phyloP scores from a whole-genome alignment of 2,888 invertebrate species.

The Pteria penguin region DNA sequence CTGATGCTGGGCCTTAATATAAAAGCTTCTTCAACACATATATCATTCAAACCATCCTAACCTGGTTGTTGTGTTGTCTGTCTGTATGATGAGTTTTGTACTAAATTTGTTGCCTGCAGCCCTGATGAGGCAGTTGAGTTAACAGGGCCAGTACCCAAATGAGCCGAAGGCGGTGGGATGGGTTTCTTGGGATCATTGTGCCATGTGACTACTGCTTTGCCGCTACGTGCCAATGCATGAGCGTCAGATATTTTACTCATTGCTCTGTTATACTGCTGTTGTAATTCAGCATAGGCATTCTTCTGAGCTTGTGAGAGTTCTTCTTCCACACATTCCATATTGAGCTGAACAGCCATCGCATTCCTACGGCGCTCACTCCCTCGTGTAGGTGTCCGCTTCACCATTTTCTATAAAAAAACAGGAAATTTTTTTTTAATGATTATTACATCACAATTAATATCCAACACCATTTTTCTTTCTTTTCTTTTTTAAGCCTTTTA shows the following conservation, averaged over 20 bases:
- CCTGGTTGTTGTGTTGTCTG: neutral
- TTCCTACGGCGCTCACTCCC: neutral
- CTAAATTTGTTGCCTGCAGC: neutral
- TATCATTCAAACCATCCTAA: too few species aligned
- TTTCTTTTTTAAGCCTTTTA: too few species aligned
- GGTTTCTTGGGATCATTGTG: conserved; percentile 46
- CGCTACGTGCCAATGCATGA: conserved; percentile 50
- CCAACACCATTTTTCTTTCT: too few species aligned
- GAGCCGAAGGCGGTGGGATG: conserved; percentile 44
- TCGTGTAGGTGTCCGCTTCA: conserved; percentile 24
- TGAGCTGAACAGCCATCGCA: conserved; percentile 50
- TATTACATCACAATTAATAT: too few species aligned
- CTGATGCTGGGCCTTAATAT: too few species aligned
- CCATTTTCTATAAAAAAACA: conserved; percentile 19
- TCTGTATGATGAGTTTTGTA: neutral
- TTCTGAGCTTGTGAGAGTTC: conserved; percentile 86
- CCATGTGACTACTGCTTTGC: conserved; percentile 52
- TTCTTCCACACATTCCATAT: conserved; percentile 87
- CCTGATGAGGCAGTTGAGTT: neutral
- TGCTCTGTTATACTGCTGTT: conserved; percentile 83
- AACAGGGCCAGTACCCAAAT: neutral
- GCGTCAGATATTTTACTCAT: conserved; percentile 53
- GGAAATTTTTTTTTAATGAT: too few species aligned
- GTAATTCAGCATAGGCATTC: conserved; percentile 84
- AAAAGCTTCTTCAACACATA: too few species aligned